Base-by-base conservation (phyloP, 2,797 vertebrate species). In the Pseudochaenichthys georgianus region DNA sequence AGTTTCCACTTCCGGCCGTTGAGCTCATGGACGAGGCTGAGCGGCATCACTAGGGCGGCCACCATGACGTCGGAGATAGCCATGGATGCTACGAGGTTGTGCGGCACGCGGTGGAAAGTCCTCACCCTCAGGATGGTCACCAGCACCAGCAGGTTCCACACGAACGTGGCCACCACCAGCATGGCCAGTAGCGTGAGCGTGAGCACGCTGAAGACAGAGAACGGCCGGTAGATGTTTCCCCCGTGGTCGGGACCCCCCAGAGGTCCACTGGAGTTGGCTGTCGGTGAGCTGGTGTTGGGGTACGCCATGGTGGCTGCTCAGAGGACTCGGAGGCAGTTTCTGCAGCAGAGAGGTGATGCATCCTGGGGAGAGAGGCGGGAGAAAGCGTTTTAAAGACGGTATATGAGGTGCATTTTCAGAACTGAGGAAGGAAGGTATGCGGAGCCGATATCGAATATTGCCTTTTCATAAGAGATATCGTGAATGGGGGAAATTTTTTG, bases 11-110 rank as follows among this genome's bases (percentile, higher is more conserved):
- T 95, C 64, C 96, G 89, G 52, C 97, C 97, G 0, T 97, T 96
- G 55, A 98, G 86, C 88, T 99, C 98, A 0, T 94, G 96, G 7
- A 97, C 97, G 66, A 99, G 89, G 81, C 98, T 98, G 38, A 99
- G 96, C 0, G 98, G 98, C 98, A 99, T 99, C 84, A 99, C 98
- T 53, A 99, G 90, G 0, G 95, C 96, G 0, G 98, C 98, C 82
- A 99, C 98, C 96, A 99, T 97, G 79, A 97, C 96, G 0, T 99
- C 98, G 0, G 98, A 98, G 70, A 97, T 84, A 60, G 98, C 98
- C 98, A 99, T 97, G 66, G 98, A 99, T 0, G 97, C 98, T 88
- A 98, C 97, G 69, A 99, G 91, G 93, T 99, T 99, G 93, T 99
- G 97, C 9, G 98, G 98, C 46, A 99, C 97, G 0, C 98, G 93